Evolutionary conservation across 2,888 invertebrate species (phyloP).

Genomic region (Nomada goodeniana): DNA sequence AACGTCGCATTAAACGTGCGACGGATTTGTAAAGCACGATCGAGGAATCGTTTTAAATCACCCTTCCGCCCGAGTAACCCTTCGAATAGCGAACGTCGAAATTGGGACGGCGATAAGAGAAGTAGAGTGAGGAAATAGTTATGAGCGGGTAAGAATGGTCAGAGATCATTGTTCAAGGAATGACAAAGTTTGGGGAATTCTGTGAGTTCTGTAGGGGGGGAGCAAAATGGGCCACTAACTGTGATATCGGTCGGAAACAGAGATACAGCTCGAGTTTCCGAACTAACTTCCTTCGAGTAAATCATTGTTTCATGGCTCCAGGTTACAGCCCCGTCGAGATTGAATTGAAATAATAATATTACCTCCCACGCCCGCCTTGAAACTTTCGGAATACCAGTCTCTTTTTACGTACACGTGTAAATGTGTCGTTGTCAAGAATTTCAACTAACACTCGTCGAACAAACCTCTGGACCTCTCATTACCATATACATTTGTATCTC

Average conservation of each 20-base stretch:
- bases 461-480: too few species aligned
- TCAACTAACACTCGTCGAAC: too few species aligned
- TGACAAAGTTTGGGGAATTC: conserved; percentile 21
- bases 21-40: too few species aligned
- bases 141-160: not conserved
- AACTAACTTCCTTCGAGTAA: conserved; percentile 43
- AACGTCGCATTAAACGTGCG: too few species aligned
- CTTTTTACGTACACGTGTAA: too few species aligned
- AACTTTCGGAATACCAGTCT: not conserved
- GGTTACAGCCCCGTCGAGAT: conserved; percentile 30
- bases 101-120: too few species aligned
- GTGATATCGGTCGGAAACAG: conserved; percentile 29
- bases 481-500: too few species aligned
- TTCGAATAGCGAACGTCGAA: too few species aligned
- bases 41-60: too few species aligned
- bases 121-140: too few species aligned
- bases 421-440: too few species aligned
- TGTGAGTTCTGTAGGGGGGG: conserved; percentile 23
- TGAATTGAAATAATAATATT: conserved; percentile 47
- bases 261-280: conserved; percentile 40
- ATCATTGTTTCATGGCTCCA: conserved; percentile 26
- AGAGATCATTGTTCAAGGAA: conserved; percentile 2
- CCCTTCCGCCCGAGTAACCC: too few species aligned
- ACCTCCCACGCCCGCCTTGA: not conserved
- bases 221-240: conserved; percentile 29